Base-by-base conservation (phyloP, 1,140 invertebrate species). In the Palaemon carinicauda region DNA sequence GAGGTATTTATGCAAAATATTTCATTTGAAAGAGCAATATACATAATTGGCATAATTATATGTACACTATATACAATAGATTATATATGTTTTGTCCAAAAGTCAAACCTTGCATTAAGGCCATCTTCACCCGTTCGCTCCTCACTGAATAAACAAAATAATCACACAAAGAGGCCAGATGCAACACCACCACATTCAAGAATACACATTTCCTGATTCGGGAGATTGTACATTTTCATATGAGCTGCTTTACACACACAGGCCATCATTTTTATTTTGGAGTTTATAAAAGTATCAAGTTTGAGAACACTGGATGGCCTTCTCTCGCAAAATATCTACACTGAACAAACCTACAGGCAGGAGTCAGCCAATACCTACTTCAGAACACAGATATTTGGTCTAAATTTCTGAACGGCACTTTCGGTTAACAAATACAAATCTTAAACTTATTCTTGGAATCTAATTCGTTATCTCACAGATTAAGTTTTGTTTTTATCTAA, bases 1-100 rank as follows among this genome's bases (percentile, higher is more conserved):
- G 80, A 82, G 80, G 80, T 82, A 82, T 82, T 82, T 82, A 82
- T 82, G 80, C 80, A 82, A 82, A 82, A 82, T 82, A 82, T 82
- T 82, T 82, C 80, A 71, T 82, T 82, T 82, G 69, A 73, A 69
- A 60, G 80, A 69, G 65, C 69, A 82, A 82, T 82, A 73, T 82
- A 82, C 80, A 82, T 33, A 56, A 71, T 73, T 31, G 60, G 50
- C 52, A 27, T 71, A 82, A 52, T 73, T 31, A 52, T 82, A 73
- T 82, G 50, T 73, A 82, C 80, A 73, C 4, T 82, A 82, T 82
- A 51, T 82, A 82, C 80, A 82, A 24, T 60, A 74, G 53, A 73
- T 52, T 82, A 60, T 73, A 73, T 33, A 50, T 24, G 41, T 41
- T 41, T 41, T 41, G 50, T 29, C 73, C 69, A 50, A 52, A 73